Base-by-base conservation (phyloP, 1,140 invertebrate species). In the Hypsibius dujardini region DNA sequence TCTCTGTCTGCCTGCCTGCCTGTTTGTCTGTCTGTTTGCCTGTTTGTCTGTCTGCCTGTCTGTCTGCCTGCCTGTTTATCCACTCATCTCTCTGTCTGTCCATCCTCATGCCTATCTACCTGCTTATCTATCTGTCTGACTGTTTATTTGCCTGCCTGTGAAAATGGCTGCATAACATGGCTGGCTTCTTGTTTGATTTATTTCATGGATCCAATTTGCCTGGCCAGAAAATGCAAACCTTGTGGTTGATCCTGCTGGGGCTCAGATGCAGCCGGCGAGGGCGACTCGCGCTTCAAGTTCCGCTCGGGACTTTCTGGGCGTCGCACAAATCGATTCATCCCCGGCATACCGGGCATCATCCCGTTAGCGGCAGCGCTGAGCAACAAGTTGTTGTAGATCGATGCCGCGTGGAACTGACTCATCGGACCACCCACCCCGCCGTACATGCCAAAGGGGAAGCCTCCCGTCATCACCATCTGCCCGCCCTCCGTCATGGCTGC, bases 321-420 rank as follows among this genome's bases (percentile, higher is more conserved):
- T 56, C 50, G 7, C 7, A 56, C 50, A 56, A 56, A 56, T 56
- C 50, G 7, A 67, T 67, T 67, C 62, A 67, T 67, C n/a, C n/a
- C n/a, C 7, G 7, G 62, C 62, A 67, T 67, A 42, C 12, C 7
- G n/a, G 50, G 7, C 42, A 67, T 67, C 42, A 67, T 12, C 3
- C 62, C 62, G 45, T 67, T 67, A 42, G 62, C 62, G 62, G 62
- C 62, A 42, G 62, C 62, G 42, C 62, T 67, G 7, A 67, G 62
- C 62, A 71, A n/a, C 3, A 71, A n/a, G 28, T 71, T 46, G n/a
- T 71, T 72, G 69, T 71, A 70, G n/a, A 71, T 71, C 3, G 47
- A 46, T 3, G 71, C 59, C 28, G 71, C 71, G 2, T 46, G 71
- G 47, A 71, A 46, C 7, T 7, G 47, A 28, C 56, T 70, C 56